Conservation (phyloP, 2,888 invertebrate species). For the Chalcis sispes region DNA sequence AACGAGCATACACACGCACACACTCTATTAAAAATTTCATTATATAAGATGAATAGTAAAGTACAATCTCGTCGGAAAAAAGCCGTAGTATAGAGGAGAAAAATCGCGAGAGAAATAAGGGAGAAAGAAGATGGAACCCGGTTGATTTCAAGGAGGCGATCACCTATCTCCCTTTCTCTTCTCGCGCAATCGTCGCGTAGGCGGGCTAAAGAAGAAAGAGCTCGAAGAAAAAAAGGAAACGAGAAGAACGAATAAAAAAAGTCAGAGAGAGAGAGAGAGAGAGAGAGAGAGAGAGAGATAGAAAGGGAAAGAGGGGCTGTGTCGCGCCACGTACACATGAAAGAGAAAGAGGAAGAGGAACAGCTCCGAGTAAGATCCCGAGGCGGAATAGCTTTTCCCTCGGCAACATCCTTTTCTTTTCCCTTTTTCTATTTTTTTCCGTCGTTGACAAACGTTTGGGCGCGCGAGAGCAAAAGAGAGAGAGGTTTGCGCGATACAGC, state of each 20-base stretch:
- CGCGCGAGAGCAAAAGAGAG: background rate
- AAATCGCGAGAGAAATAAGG: too few relatives aligned
- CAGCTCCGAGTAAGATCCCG: constrained; percentile 7
- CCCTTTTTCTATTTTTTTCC: background rate
- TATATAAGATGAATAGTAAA: constrained; percentile 1
- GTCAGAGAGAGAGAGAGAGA: too few relatives aligned
- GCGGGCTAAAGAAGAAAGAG: background rate
- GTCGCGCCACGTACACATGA: background rate
- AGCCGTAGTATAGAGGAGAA: background rate
- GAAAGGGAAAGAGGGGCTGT: too few relatives aligned
- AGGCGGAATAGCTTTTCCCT: constrained; percentile 40
- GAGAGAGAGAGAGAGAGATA: too few relatives aligned
- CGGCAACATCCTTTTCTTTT: constrained; percentile 19
- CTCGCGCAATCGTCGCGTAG: too few relatives aligned
- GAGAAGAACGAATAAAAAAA: too few relatives aligned
- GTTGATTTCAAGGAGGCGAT: background rate
- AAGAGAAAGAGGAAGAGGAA: background rate
- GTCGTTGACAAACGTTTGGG: constrained; percentile 2
- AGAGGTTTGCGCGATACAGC: constrained; percentile 13
- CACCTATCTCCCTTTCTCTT: too few relatives aligned
- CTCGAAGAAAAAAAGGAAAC: background rate
- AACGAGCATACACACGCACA: constrained; percentile 2
- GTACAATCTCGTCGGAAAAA: background rate
- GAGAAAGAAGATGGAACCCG: background rate
- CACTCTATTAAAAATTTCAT: constrained; percentile 11